Percentiles rank a stretch among this genome's conserved stretches.
Evolutionary conservation across 2,797 vertebrate genomes (phyloP).

Genomic region (Karalla daura): DNA sequence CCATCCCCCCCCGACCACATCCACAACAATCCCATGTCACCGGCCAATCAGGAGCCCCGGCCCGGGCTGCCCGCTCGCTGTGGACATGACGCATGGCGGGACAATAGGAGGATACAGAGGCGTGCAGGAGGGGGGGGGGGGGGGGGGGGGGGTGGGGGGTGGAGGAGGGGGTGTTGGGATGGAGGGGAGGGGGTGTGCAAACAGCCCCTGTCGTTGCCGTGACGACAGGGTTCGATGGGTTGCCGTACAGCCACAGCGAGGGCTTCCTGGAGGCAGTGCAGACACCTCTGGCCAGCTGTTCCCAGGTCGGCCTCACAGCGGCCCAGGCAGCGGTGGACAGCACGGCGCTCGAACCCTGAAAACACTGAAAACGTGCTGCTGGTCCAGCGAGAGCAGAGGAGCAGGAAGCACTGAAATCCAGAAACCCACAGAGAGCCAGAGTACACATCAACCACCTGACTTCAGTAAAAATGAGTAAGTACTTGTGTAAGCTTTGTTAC

Average conservation of each 20-base stretch:
- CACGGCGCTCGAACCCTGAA: slow-evolving; percentile 17
- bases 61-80: slow-evolving; percentile 81
- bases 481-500: no score
- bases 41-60: slow-evolving; percentile 86
- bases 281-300: slow-evolving; percentile 59
- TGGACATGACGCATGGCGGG: slow-evolving; percentile 92
- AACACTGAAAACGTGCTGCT: slow-evolving; percentile 55
- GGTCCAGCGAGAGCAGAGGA: slow-evolving; percentile 50
- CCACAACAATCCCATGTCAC: slow-evolving; percentile 92
- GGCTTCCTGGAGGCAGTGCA: slow-evolving; percentile 66
- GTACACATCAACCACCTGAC: no score
- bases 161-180: no score
- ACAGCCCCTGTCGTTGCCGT: slow-evolving; percentile 84
- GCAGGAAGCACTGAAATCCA: no score
- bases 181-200: no score
- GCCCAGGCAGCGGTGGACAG: slow-evolving; percentile 1
- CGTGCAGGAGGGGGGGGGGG: slow-evolving; percentile 88
- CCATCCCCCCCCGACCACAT: slow-evolving; percentile 84
- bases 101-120: slow-evolving; percentile 99
- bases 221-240: slow-evolving; percentile 62
- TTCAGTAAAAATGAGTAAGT: no score
- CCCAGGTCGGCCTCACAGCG: slow-evolving; percentile 30
- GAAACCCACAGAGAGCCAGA: no score
- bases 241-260: slow-evolving; percentile 36
- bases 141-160: no score